Base-by-base conservation (phyloP, 2,797 vertebrate species). In the Oreochromis mossambicus region DNA sequence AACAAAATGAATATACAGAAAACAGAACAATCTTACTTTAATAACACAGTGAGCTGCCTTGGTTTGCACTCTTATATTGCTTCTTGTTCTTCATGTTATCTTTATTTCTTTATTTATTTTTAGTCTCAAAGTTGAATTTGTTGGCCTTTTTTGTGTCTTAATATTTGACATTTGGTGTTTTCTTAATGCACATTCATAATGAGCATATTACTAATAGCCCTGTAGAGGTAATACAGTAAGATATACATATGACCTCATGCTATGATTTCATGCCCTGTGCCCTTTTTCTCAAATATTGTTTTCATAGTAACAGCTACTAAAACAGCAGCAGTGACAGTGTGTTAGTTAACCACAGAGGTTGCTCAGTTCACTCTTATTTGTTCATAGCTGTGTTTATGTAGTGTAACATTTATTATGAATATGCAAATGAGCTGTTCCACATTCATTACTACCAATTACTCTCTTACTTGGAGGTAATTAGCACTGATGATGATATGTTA, bases 381-480 rank as follows among this genome's bases (percentile, higher is more conserved):
- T 82, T 82, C 52, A 63, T 86, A 87, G 85, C 82, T 92, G 87
- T 75, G 80, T 90, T 90, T 86, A 83, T 83, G 77, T 88, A 76
- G 61, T 82, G 32, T 79, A 81, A 24, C 38, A 86, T 83, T 85
- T 86, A 87, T 89, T 85, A 86, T 87, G 55, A 78, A 79, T 86
- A 83, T 92, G 83, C 61, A 89, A 92, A 90, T 90, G 5, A 83
- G 76, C 52, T 77, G 66, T 86, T 89, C 14, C 11, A 21, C 83
- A 87, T 87, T 87, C 8, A 88, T 88, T 92, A 84, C 55, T 78
- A 77, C 83, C 89, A 87, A 88, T 91, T 91, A 94, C 36, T 78
- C 84, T 84, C 75, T 87, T 79, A 87, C 66, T 79, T 78, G 80
- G 80, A 68, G 77, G 76, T 92, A 88, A 90, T 92, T 89, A 84